Base-by-base conservation (phyloP, 2,113 vertebrate genomes). In the Gulo gulo region DNA sequence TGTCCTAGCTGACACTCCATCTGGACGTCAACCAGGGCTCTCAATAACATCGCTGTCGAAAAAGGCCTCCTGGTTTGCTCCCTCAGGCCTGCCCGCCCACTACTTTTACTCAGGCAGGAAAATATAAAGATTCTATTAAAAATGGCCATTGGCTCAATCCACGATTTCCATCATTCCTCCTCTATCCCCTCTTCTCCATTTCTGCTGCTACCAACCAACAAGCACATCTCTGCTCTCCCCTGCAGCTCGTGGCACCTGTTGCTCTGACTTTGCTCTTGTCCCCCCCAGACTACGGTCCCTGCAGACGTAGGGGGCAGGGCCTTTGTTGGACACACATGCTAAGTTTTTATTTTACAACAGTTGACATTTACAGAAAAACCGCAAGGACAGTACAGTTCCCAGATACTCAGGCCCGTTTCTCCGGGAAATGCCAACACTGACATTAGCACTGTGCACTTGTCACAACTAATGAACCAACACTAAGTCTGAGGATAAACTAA, bases 111-210 rank as follows among this genome's bases (percentile, higher is more conserved):
- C 8, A 7, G 71, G 39, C 21, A 13, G 18, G 31, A 65, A 34
- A 50, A 52, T 52, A 7, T 21, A 12, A 57, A n/a, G 65, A 18
- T n/a, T 14, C 31, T 55, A 34, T 45, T 81, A 10, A 23, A 83
- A 67, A 73, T 24, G 52, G 11, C 59, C 81, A 31, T 50, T 4
- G 73, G 9, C 42, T 86, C 61, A 7, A 1, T 31, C 34, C 24
- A 12, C 7, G 1, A 47, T 36, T 24, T 45, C 13, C 2, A 2
- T 0, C 7, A 18, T 4, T 13, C 59, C 79, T 59, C 50, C 13
- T 26, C 39, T 21, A 12, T 6, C 71, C 39, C 29, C 83, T 34
- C 20, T 36, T 57, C 59, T 83, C 59, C 4, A 1, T 29, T 39
- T 57, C 88, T 2, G 12, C 31, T 4, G 55, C 52, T 45, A 4